A percentile compares a stretch with the other conserved stretches of the same genome.
Evolutionary conservation across 37 sponge, comb jelly and placozoan species (phyloP).

Genomic region (Tethya wilhelma): DNA sequence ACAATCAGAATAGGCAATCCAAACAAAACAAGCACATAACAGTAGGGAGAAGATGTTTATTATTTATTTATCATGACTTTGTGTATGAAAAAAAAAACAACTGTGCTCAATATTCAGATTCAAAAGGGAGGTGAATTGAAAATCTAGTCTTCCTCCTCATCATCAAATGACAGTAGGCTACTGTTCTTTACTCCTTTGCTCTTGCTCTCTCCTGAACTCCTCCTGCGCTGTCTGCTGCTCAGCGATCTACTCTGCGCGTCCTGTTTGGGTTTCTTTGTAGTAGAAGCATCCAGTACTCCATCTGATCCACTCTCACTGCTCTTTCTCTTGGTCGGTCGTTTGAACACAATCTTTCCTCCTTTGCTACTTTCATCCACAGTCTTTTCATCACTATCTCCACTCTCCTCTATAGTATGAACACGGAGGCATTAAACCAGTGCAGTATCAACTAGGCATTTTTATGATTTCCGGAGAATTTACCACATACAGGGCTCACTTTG

Average conservation of each 20-base stretch:
- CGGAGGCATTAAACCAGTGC: no score
- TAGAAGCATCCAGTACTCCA: slow-evolving; percentile 42
- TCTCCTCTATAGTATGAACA: no score
- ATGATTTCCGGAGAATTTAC: no score
- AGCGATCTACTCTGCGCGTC: background rate
- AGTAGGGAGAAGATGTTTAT: no score
- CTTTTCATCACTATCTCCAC: no score
- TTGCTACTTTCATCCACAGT: no score
- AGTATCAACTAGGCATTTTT: no score
- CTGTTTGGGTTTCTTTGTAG: background rate
- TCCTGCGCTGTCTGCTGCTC: background rate
- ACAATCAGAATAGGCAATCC: slow-evolving; percentile 61
- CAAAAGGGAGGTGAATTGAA: background rate
- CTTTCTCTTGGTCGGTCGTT: slow-evolving; percentile 47
- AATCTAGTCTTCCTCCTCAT: slow-evolving; percentile 36
- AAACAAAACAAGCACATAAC: no score
- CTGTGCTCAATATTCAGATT: background rate
- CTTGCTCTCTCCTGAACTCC: slow-evolving; percentile 6
- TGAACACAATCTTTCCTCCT: slow-evolving; percentile 39
- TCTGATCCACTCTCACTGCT: slow-evolving; percentile 20
- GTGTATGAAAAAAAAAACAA: background rate
- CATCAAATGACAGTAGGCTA: slow-evolving; percentile 67
- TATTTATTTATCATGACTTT: background rate
- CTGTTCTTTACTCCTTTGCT: slow-evolving; percentile 38
- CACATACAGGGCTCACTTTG: no score